These are phyloP conservation scores for Eurystomus glaucurus DNA, from an alignment of 2,797 vertebrate genomes.

Conservation along the genomic window DNA sequence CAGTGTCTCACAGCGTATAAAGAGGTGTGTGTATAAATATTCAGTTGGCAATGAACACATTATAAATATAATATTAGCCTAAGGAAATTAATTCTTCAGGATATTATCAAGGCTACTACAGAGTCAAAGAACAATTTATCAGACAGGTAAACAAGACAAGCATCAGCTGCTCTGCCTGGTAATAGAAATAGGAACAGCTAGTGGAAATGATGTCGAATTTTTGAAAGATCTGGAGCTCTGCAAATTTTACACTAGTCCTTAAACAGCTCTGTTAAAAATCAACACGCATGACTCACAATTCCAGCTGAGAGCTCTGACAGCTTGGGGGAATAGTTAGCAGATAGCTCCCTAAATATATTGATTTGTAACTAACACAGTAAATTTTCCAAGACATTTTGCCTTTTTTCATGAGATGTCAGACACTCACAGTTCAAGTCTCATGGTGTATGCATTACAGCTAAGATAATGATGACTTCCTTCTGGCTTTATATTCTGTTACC, in stretches of 20 bases:
- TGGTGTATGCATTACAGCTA: neutral
- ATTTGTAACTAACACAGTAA: neutral
- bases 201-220: neutral
- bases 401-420: neutral
- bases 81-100: neutral
- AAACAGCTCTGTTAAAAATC: conserved; percentile 2
- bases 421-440: neutral
- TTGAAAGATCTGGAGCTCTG: neutral
- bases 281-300: neutral
- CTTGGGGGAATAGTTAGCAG: neutral
- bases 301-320: neutral
- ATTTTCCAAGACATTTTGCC: neutral
- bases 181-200: neutral
- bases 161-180: neutral
- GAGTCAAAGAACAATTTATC: neutral
- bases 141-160: neutral
- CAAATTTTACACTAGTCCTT: neutral
- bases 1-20: neutral
- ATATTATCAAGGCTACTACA: neutral
- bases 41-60: neutral
- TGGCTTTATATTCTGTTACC: neutral
- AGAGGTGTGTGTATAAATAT: neutral
- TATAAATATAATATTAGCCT: neutral
- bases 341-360: neutral
- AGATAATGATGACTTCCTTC: neutral